Conservation (phyloP, 2,797 vertebrate species). For the Acanthurus tractus region DNA sequence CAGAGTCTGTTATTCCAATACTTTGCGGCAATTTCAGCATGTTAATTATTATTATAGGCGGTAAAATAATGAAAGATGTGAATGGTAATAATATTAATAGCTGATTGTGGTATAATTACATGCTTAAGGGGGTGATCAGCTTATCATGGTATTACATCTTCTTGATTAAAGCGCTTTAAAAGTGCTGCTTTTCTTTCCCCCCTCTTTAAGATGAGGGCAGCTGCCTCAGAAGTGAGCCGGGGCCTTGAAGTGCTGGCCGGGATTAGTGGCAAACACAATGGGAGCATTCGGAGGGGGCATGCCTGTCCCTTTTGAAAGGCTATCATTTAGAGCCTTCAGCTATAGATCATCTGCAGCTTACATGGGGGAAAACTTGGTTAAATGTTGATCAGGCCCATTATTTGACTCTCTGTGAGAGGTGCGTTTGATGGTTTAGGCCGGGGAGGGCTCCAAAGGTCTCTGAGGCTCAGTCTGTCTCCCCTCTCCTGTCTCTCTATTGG, state of each 20-base stretch:
- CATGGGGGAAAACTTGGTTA: constrained; percentile 63
- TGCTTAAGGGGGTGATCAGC: constrained; percentile 66
- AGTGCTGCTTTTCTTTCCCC: constrained; percentile 70
- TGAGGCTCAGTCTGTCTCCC: constrained; percentile 72
- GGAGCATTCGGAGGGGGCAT: constrained; percentile 70
- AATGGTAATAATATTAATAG: constrained; percentile 40
- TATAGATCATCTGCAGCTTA: constrained; percentile 78
- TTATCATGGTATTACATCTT: constrained; percentile 77
- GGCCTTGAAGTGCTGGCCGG: constrained; percentile 81
- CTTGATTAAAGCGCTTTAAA: constrained; percentile 72
- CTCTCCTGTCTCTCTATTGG: constrained; percentile 79
- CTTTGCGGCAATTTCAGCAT: neutral
- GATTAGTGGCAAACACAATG: constrained; percentile 83
- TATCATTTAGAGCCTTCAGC: constrained; percentile 82
- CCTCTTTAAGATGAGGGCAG: constrained; percentile 78
- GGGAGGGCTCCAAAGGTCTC: constrained; percentile 66
- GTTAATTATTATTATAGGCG: constrained; percentile 9
- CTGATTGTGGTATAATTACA: constrained; percentile 62
- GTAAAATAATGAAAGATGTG: constrained; percentile 15
- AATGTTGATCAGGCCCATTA: constrained; percentile 75
- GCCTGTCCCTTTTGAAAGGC: constrained; percentile 77
- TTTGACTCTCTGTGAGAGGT: constrained; percentile 67
- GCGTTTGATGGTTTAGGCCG: constrained; percentile 71
- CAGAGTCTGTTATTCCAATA: neutral
- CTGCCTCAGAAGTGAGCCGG: constrained; percentile 78